A percentile compares a stretch with the other conserved stretches of the same genome.
phyloP scores from a whole-genome alignment of 1,140 invertebrate species.

The Phymastichus coffea region DNA sequence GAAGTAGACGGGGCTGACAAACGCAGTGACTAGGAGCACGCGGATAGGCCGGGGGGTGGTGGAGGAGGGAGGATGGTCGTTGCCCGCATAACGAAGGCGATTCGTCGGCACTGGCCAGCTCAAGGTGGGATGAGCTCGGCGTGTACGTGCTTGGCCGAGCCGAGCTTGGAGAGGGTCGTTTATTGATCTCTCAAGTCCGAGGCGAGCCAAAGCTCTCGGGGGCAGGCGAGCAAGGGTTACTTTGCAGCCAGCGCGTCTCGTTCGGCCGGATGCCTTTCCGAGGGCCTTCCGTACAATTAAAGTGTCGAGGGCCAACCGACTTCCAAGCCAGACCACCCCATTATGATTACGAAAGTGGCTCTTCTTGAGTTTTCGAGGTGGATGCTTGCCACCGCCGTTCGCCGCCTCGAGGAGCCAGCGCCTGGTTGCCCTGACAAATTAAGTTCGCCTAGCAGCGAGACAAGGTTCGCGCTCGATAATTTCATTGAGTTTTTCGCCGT shows the following conservation, averaged over 20 bases:
- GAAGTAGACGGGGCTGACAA: neutral
- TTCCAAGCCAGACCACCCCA: constrained; percentile 9
- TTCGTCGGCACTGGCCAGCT: constrained; percentile 22
- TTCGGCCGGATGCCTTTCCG: constrained; percentile 22
- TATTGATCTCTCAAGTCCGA: constrained; percentile 59
- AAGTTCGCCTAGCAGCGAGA: too few relatives aligned
- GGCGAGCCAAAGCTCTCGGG: constrained; percentile 50
- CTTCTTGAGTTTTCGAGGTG: too few relatives aligned
- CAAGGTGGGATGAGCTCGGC: constrained; percentile 40
- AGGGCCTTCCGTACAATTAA: constrained; percentile 8
- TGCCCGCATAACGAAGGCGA: constrained; percentile 37
- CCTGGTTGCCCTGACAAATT: too few relatives aligned
- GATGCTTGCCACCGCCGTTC: too few relatives aligned
- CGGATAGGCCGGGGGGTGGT: neutral
- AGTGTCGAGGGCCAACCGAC: constrained; percentile 1
- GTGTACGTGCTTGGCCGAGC: constrained; percentile 38
- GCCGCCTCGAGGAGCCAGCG: too few relatives aligned
- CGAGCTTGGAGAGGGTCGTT: constrained; percentile 58
- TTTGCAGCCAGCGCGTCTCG: constrained; percentile 13
- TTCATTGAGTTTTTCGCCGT: too few relatives aligned
- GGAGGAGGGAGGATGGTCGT: constrained; percentile 4
- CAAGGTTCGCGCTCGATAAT: too few relatives aligned
- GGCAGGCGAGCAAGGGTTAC: constrained; percentile 28
- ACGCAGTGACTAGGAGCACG: constrained; percentile 2
- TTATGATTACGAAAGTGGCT: constrained; percentile 15